Evolutionary conservation across 2,888 invertebrate species (phyloP).

Genomic region (Fragum whitleyi): DNA sequence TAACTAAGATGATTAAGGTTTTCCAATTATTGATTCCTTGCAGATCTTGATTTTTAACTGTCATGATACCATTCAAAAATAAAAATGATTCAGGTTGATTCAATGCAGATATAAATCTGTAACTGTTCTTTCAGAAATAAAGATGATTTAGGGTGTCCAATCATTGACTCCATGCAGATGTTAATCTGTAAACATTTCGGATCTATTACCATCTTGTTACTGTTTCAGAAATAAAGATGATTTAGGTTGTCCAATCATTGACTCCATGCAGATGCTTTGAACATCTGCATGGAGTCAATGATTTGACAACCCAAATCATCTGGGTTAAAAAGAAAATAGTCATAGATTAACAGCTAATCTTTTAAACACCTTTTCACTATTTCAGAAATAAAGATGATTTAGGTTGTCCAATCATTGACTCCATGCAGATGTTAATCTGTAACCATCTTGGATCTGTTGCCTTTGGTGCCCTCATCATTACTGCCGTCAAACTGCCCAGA

Average conservation of each 20-base stretch:
- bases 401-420: conserved; percentile 76
- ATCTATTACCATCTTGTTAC: conserved; percentile 73
- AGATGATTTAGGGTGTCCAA: conserved; percentile 74
- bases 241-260: conserved; percentile 76
- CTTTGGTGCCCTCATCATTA: conserved; percentile 85
- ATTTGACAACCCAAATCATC: no score
- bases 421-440: conserved; percentile 80
- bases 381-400: conserved; percentile 79
- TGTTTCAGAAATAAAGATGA: conserved; percentile 78
- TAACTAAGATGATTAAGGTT: no score
- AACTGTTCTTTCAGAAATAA: conserved; percentile 80
- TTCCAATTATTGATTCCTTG: no score
- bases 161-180: conserved; percentile 76
- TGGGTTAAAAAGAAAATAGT: no score
- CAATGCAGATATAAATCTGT: no score
- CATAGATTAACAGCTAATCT: no score
- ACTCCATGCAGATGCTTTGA: conserved; percentile 79
- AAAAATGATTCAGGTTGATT: no score
- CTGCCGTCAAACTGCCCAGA: conserved; percentile 85
- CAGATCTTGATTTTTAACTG: no score
- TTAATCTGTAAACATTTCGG: conserved; percentile 85
- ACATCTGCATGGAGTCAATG: no score
- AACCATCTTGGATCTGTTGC: conserved; percentile 86
- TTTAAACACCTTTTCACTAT: background rate
- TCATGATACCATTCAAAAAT: no score